Conservation (phyloP, 1,140 invertebrate species). For the Brachionus angularis region DNA sequence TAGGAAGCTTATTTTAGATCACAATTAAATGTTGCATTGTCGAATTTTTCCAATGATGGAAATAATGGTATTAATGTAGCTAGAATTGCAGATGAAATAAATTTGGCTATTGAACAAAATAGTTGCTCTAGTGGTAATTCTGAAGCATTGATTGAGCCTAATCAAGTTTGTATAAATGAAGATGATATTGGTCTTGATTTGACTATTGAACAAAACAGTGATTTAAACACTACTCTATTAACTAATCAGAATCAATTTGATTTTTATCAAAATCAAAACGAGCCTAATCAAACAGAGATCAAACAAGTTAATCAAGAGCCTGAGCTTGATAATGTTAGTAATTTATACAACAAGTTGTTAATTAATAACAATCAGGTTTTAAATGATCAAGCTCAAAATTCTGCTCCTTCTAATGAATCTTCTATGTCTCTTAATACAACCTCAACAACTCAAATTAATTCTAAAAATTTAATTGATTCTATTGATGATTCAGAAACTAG, state of each 20-base stretch:
- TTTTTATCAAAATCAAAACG: constrained; percentile 33
- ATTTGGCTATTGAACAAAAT: neutral
- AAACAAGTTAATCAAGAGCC: constrained; percentile 21
- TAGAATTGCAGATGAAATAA: constrained; percentile 23
- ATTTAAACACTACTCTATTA: neutral
- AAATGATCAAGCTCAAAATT: constrained; percentile 12
- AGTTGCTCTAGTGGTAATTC: no score
- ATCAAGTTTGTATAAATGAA: neutral
- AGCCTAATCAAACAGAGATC: constrained; percentile 9
- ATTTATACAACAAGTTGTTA: constrained; percentile 26
- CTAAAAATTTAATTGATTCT: no score
- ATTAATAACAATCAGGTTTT: constrained; percentile 11
- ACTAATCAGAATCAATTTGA: constrained; percentile 16
- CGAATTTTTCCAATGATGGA: neutral
- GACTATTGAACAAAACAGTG: constrained; percentile 6
- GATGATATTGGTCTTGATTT: constrained; percentile 25
- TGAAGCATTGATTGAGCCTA: neutral
- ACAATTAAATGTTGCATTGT: constrained; percentile 23
- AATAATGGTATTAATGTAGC: neutral
- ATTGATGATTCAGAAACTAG: no score
- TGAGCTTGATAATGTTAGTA: constrained; percentile 31
- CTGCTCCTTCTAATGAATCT: neutral
- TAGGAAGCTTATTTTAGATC: constrained; percentile 31
- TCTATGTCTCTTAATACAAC: constrained; percentile 23
- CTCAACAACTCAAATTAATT: no score